phyloP scores from a whole-genome alignment of 2,113 vertebrate species.

The Cathartes aura region DNA sequence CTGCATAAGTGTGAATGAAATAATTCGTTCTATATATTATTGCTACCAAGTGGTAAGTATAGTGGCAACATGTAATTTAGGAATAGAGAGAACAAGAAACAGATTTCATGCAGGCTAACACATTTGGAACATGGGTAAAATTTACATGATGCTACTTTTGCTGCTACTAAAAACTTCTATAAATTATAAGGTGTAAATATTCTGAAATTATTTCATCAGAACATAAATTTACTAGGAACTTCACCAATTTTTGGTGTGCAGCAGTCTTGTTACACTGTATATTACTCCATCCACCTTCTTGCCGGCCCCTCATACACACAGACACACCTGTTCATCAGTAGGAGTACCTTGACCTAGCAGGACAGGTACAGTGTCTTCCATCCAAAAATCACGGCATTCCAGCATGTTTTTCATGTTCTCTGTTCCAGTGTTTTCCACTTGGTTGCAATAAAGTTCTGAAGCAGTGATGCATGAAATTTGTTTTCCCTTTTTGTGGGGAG shows the following conservation, averaged over 20 bases:
- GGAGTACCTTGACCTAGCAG: neutral
- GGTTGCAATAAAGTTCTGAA: neutral
- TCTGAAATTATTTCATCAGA: neutral
- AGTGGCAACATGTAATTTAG: neutral
- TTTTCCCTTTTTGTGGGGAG: neutral
- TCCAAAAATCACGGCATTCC: neutral
- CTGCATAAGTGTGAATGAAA: neutral
- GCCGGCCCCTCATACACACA: neutral
- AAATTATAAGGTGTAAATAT: neutral
- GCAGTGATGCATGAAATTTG: neutral
- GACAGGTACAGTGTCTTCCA: neutral
- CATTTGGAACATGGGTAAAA: neutral
- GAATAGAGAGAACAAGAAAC: neutral
- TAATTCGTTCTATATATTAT: neutral
- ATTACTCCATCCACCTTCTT: neutral
- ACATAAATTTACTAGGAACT: neutral
- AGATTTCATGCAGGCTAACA: neutral
- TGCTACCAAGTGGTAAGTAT: neutral
- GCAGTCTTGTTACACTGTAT: neutral
- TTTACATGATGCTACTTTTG: neutral
- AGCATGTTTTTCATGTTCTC: neutral
- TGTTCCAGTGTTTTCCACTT: neutral
- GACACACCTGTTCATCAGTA: neutral
- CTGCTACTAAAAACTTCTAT: neutral
- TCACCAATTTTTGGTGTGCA: neutral